Evolutionary conservation across 2,888 invertebrate species (phyloP).

Genomic region (Oscheius sp.): DNA sequence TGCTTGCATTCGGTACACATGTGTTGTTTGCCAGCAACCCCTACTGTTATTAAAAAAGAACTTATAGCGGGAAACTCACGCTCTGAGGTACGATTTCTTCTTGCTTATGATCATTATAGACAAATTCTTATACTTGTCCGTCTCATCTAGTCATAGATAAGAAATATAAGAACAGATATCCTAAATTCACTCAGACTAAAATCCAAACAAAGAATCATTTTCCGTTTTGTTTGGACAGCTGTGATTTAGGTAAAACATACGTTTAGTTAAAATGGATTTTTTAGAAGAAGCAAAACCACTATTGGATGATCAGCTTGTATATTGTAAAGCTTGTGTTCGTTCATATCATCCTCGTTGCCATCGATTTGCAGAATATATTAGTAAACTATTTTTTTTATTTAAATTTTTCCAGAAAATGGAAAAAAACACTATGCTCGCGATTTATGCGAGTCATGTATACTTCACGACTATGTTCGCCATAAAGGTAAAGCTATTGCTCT

Average conservation of each 20-base stretch:
- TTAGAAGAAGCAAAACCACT: background rate
- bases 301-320: background rate
- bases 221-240: background rate
- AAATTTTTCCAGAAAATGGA: background rate
- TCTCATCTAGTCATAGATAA: background rate
- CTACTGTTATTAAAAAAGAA: background rate
- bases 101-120: background rate
- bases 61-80: background rate
- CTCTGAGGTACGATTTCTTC: background rate
- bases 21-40: background rate
- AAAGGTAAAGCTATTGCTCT: constrained; percentile 1
- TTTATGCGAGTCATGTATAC: constrained; percentile 23
- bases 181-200: background rate
- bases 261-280: background rate
- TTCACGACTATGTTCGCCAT: constrained; percentile 18
- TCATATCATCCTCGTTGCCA: constrained; percentile 21
- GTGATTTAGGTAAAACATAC: background rate
- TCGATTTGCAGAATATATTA: background rate
- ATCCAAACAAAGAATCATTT: background rate
- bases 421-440: background rate
- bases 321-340: constrained; percentile 16
- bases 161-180: background rate
- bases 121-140: background rate
- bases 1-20: background rate
- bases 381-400: background rate